These are phyloP conservation scores for Blennius ocellaris DNA, from an alignment of 2,113 vertebrate species.

Conservation along the genomic window DNA sequence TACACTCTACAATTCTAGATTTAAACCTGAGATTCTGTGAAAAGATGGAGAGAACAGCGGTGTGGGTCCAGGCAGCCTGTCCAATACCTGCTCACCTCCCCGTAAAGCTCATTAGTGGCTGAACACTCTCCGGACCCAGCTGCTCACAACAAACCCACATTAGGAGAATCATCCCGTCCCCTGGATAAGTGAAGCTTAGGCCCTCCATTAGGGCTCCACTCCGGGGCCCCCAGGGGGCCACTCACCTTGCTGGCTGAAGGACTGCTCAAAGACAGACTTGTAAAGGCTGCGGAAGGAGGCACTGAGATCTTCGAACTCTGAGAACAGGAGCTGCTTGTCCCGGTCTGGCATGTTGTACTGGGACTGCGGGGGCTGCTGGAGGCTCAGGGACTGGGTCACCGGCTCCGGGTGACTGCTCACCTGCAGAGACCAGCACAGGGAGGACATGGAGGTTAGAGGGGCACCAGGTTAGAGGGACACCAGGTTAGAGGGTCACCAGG, in stretches of 20 bases:
- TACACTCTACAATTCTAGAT: constrained; percentile 51
- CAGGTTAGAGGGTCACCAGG: too few relatives aligned
- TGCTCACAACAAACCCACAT: constrained; percentile 58
- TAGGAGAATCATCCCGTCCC: constrained; percentile 52
- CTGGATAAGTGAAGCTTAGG: constrained; percentile 57
- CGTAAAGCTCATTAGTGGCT: constrained; percentile 59
- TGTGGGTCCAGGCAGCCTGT: constrained; percentile 34
- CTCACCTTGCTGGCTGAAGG: constrained; percentile 92
- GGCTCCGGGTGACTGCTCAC: constrained; percentile 89
- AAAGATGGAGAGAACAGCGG: constrained; percentile 37
- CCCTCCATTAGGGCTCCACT: constrained; percentile 49
- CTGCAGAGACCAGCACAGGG: constrained; percentile 68
- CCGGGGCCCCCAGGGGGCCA: constrained; percentile 42
- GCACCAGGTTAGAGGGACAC: too few relatives aligned
- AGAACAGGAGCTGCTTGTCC: constrained; percentile 91
- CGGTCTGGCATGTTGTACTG: constrained; percentile 92
- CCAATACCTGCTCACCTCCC: constrained; percentile 54
- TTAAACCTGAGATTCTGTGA: constrained; percentile 26
- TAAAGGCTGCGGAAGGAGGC: constrained; percentile 96
- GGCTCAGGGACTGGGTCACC: constrained; percentile 87
- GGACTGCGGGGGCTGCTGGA: constrained; percentile 86
- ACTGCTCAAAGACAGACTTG: constrained; percentile 94
- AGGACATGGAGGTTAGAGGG: too few relatives aligned
- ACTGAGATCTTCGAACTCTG: constrained; percentile 96
- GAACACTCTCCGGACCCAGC: constrained; percentile 54